A percentile compares a stretch with the other conserved stretches of the same genome.
phyloP scores from a whole-genome alignment of 2,797 vertebrate species.

The Simalia tracyae region DNA sequence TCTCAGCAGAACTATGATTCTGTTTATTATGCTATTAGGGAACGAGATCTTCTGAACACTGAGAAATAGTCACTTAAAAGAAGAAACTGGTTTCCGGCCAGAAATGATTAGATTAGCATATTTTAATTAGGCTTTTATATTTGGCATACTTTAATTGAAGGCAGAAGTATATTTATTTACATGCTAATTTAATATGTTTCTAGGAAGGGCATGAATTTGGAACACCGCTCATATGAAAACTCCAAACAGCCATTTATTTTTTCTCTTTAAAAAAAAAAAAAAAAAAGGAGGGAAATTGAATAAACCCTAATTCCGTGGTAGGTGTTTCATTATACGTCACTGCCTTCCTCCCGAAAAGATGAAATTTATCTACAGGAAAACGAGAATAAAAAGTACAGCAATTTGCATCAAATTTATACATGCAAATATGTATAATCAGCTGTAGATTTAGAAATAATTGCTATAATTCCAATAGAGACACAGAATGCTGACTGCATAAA shows the following conservation, averaged over 20 bases:
- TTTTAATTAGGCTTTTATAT: constrained; percentile 60
- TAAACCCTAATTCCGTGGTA: neutral
- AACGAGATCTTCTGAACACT: constrained; percentile 30
- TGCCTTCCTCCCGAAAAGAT: neutral
- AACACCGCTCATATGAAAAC: neutral
- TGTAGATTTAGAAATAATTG: neutral
- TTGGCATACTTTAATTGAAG: constrained; percentile 45
- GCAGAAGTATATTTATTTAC: constrained; percentile 44
- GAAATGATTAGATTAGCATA: constrained; percentile 46
- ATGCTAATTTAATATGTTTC: constrained; percentile 39
- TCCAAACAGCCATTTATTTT: neutral
- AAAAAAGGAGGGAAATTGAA: neutral
- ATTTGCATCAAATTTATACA: neutral
- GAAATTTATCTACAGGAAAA: neutral
- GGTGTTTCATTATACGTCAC: neutral
- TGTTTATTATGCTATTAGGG: constrained; percentile 25
- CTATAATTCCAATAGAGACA: neutral
- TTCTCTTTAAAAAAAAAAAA: neutral
- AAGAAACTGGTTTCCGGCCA: constrained; percentile 38
- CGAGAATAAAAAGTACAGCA: neutral
- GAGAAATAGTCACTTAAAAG: constrained; percentile 24
- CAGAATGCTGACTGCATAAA: neutral
- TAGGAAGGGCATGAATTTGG: constrained; percentile 35
- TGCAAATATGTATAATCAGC: neutral
- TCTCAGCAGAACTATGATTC: constrained; percentile 23